Evolutionary conservation across 1,140 invertebrate species (phyloP), one percentile per base, ranked within the genome.

Genomic region (Lamellibrachia luymesi): DNA sequence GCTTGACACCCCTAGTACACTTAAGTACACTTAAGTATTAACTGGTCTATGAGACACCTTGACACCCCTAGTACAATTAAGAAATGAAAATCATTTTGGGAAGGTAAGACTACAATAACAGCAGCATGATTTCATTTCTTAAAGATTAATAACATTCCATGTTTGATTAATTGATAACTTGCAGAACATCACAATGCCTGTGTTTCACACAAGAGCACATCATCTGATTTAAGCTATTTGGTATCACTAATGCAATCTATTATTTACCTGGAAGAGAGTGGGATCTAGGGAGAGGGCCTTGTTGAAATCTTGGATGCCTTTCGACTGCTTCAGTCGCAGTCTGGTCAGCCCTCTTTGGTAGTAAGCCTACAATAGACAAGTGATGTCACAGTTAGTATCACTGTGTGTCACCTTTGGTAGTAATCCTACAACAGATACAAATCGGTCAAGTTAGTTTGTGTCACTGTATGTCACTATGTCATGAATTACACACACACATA

Each of bases 221-320:
- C 52, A 6, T 13, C 52, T 56, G 52, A 56, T 6, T 56, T 6
- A 56, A 56, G 52, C 6, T 56, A 13, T 56, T 1, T 56, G 52
- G 13, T 56, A 56, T 56, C 13, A 13, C 52, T 56, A 56, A 25
- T 25, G 17, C 38, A 91, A n/a, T 91, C 27, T 10, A 91, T 91
- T 7, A 27, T 51, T 4, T 93, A 95, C 95, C 94, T 96, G 95
- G 95, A 96, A 96, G 91, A 96, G 95, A 8, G 94, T 95, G 25
- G 96, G 96, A 93, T 96, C 95, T 91, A 96, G 94, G 50, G 96
- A 96, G 90, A 96, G 93, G 5, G 96, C 96, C 91, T 95, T 94
- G 94, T 96, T 96, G 92, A 96, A 95, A 94, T 96, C 96, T 92
- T 95, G 95, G 50, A 96, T 56, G 90, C 92, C 92, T 25, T 90